Percentiles rank a stretch among this genome's conserved stretches.
phyloP scores from a whole-genome alignment of 2,797 vertebrate species.

The Meda fulgida region DNA sequence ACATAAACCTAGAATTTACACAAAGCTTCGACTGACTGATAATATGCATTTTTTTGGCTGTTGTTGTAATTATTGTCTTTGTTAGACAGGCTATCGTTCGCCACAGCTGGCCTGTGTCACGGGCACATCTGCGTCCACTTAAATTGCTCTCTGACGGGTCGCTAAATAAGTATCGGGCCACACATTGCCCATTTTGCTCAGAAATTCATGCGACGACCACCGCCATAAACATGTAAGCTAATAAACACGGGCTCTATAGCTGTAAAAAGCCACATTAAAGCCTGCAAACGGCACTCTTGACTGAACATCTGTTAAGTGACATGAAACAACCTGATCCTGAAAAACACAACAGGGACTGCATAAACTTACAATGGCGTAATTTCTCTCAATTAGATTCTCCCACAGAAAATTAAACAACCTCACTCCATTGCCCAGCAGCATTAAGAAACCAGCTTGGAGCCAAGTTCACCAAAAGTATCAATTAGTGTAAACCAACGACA shows the following conservation, averaged over 20 bases:
- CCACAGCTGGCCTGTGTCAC: slow-evolving; percentile 52
- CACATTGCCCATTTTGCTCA: slow-evolving; percentile 53
- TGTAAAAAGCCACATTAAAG: slow-evolving; percentile 53
- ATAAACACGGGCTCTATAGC: slow-evolving; percentile 55
- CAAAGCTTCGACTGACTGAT: neutral
- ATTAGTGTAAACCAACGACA: slow-evolving; percentile 7
- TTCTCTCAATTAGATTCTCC: slow-evolving; percentile 57
- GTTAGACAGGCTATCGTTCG: slow-evolving; percentile 3
- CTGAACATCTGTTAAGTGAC: slow-evolving; percentile 62
- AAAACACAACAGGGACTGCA: slow-evolving; percentile 57
- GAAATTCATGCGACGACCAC: slow-evolving; percentile 53
- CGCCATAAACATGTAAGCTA: slow-evolving; percentile 58
- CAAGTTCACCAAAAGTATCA: slow-evolving; percentile 38
- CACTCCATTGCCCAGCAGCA: slow-evolving; percentile 29
- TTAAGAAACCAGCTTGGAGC: slow-evolving; percentile 23
- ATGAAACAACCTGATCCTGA: slow-evolving; percentile 54
- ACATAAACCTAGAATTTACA: slow-evolving; percentile 6
- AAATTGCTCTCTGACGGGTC: slow-evolving; percentile 51
- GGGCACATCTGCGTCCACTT: slow-evolving; percentile 54
- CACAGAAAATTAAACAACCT: slow-evolving; percentile 55
- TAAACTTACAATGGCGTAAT: slow-evolving; percentile 59
- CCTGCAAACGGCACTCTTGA: slow-evolving; percentile 59
- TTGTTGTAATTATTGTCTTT: slow-evolving; percentile 33
- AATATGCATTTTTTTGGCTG: slow-evolving; percentile 17
- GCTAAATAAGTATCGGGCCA: slow-evolving; percentile 54